A percentile compares a stretch with the other conserved stretches of the same genome.
Evolutionary conservation across 2,113 vertebrate genomes (phyloP).

Genomic region (Gila orcuttii): DNA sequence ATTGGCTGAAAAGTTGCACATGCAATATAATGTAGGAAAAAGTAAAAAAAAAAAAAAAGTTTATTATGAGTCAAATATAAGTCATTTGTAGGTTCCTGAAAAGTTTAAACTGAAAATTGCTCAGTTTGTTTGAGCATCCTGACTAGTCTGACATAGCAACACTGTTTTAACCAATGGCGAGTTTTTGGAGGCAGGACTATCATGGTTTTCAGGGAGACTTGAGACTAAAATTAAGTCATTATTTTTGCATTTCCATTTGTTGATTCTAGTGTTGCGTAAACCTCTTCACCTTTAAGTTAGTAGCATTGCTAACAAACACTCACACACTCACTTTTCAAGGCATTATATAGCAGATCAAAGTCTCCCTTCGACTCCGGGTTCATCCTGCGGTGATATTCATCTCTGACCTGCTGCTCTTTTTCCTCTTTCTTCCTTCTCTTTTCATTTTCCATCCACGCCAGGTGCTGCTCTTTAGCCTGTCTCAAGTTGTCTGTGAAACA

Average conservation of each 20-base stretch:
- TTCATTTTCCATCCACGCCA: conserved; percentile 79
- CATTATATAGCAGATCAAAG: conserved; percentile 86
- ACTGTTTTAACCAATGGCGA: not conserved
- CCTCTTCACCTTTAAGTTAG: not conserved
- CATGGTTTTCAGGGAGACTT: not conserved
- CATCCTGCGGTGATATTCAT: conserved; percentile 78
- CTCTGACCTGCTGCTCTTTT: conserved; percentile 76
- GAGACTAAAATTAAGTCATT: not conserved
- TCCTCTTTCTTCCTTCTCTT: conserved; percentile 72
- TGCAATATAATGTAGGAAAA: not conserved
- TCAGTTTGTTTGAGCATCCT: not conserved
- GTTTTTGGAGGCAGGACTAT: not conserved
- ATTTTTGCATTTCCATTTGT: not conserved
- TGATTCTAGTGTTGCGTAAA: not conserved
- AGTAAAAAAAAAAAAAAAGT: not conserved
- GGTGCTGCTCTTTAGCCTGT: conserved; percentile 67
- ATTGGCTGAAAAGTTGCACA: not conserved
- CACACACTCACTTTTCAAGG: conserved; percentile 83
- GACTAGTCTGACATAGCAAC: not conserved
- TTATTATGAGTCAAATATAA: not conserved
- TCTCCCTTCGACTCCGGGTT: conserved; percentile 85
- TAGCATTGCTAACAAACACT: not conserved
- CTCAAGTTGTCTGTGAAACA: conserved; percentile 72
- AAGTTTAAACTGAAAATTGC: not conserved
- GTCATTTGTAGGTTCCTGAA: not conserved